Conservation (phyloP, 2,888 invertebrate genomes). For the Caenorhabditis doughertyi region DNA sequence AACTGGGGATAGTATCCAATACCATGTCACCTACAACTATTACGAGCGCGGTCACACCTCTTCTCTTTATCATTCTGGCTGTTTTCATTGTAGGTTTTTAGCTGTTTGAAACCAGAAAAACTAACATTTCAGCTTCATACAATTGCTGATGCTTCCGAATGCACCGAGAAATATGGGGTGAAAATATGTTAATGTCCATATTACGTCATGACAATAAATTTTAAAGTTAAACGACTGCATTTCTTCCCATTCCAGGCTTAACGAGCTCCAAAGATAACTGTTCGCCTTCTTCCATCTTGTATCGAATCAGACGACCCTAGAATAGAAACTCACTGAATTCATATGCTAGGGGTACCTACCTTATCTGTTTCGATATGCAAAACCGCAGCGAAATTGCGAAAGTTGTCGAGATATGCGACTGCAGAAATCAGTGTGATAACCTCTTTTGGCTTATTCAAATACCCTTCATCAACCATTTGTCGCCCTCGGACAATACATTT, state of each 20-base stretch:
- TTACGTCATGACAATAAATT: background rate
- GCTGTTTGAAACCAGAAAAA: background rate
- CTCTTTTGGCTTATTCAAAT: conserved; percentile 69
- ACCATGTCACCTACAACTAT: background rate
- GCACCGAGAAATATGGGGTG: conserved; percentile 33
- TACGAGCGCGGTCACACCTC: background rate
- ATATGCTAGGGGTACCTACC: conserved; percentile 5
- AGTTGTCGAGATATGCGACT: conserved; percentile 72
- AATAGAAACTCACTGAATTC: background rate
- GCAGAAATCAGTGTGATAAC: conserved; percentile 74
- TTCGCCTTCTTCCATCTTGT: conserved; percentile 67
- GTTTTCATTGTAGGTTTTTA: background rate
- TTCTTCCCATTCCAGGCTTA: conserved; percentile 71
- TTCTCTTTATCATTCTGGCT: background rate
- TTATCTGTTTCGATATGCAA: conserved; percentile 61
- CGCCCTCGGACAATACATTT: conserved; percentile 71
- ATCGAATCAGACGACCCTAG: conserved; percentile 10
- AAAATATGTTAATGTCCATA: conserved; percentile 20
- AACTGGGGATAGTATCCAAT: background rate
- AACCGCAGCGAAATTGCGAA: conserved; percentile 70
- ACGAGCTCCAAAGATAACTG: conserved; percentile 69
- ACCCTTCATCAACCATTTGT: conserved; percentile 72
- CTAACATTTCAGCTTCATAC: background rate
- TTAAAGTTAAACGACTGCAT: conserved; percentile 57
- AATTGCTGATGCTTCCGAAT: background rate